Conservation (phyloP, 2,888 invertebrate genomes). For the Drosophila gaucha region DNA sequence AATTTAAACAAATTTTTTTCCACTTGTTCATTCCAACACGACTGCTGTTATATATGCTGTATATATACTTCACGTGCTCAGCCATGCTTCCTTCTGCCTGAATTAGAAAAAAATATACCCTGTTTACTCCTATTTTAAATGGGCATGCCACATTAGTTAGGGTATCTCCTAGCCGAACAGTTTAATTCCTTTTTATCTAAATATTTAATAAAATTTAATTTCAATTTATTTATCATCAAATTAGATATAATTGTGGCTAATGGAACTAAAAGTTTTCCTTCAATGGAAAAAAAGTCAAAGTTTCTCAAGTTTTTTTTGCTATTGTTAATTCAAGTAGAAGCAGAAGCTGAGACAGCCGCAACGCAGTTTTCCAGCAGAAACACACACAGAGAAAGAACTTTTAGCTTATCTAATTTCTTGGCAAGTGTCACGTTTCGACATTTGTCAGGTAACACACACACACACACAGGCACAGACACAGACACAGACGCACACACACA, state of each 20-base stretch:
- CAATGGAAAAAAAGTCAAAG: background rate
- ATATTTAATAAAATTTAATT: slow-evolving; percentile 1
- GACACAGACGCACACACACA: slow-evolving; percentile 8
- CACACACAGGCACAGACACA: slow-evolving; percentile 15
- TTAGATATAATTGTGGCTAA: slow-evolving; percentile 13
- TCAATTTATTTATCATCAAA: slow-evolving; percentile 2
- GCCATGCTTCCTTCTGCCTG: too few species aligned
- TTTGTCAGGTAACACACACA: slow-evolving; percentile 71
- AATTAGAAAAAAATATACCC: too few species aligned
- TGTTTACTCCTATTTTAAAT: too few species aligned
- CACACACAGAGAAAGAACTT: slow-evolving; percentile 39
- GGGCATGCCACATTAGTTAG: too few species aligned
- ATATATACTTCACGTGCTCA: too few species aligned
- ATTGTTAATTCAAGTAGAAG: background rate
- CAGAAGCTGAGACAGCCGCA: slow-evolving; percentile 10
- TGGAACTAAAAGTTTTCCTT: slow-evolving; percentile 5
- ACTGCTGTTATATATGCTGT: too few species aligned
- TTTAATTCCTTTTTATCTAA: background rate
- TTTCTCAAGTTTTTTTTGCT: background rate
- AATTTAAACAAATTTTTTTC: too few species aligned
- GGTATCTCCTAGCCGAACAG: background rate
- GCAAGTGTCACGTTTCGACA: slow-evolving; percentile 80
- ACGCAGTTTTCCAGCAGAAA: slow-evolving; percentile 30
- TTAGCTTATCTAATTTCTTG: slow-evolving; percentile 80
- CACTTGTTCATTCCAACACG: too few species aligned